Evolutionary conservation across 2,888 invertebrate species (phyloP).

Genomic region (Phyto melanocephala): DNA sequence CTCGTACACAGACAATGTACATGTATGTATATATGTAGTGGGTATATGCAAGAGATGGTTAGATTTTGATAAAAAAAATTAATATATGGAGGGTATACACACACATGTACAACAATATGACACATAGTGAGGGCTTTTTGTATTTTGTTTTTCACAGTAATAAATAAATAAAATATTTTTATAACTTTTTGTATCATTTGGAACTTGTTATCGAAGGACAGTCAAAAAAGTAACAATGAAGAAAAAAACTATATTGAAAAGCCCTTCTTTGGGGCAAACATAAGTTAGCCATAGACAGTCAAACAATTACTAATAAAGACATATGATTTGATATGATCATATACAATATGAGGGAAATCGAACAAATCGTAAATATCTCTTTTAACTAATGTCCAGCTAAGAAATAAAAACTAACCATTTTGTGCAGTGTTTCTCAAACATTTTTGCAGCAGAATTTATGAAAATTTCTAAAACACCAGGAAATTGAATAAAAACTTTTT

Average conservation of each 20-base stretch:
- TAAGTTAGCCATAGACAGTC: not conserved
- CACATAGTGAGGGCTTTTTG: not conserved
- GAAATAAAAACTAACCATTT: not conserved
- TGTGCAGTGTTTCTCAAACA: no score
- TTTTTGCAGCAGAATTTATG: no score
- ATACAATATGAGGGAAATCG: slow-evolving; percentile 51
- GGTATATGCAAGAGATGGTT: no score
- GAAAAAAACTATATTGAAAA: not conserved
- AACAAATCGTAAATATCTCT: slow-evolving; percentile 21
- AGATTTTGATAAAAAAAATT: not conserved
- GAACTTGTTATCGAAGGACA: slow-evolving; percentile 50
- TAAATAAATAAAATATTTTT: slow-evolving; percentile 59
- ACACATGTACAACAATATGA: not conserved
- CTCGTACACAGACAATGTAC: no score
- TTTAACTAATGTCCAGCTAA: not conserved
- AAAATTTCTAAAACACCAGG: no score
- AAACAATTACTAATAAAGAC: slow-evolving; percentile 65
- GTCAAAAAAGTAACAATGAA: slow-evolving; percentile 16
- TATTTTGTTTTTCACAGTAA: slow-evolving; percentile 47
- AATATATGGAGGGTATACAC: not conserved
- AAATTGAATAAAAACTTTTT: no score
- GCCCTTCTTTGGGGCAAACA: not conserved
- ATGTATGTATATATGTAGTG: no score
- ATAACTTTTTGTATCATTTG: slow-evolving; percentile 50
- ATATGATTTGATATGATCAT: slow-evolving; percentile 53